Base-by-base conservation (phyloP, 2,797 vertebrate species). In the Zenarchopterus dispar region DNA sequence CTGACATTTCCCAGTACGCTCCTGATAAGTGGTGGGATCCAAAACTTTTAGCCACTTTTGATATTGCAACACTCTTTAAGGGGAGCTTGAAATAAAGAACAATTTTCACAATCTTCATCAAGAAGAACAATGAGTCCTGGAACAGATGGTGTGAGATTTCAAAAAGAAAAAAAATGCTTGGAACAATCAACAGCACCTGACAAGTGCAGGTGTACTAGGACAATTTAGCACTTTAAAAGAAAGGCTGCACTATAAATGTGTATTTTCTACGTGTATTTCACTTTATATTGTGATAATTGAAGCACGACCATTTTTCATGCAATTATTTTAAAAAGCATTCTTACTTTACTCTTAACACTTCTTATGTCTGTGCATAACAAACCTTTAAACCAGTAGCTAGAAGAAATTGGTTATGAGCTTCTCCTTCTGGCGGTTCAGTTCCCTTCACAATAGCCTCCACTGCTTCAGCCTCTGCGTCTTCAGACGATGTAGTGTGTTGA, bases 401-500 rank as follows among this genome's bases (percentile, higher is more conserved):
- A 21, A 46, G 45, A 62, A 74, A 52, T 46, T 36, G 73, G 45
- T 55, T 45, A 33, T 21, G 26, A 47, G 16, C 33, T 68, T 72
- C 41, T 62, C 48, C 24, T 51, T 71, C 54, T 62, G 55, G 70
- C 56, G 56, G 45, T 42, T 69, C 47, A 63, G 53, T 45, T 68
- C 43, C 39, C 36, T 53, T 44, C 16, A 75, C 47, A 68, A 66
- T 67, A 68, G 58, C 67, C 28, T 60, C 7, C 36, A 59, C 55
- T 62, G 82, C 60, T 73, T 61, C 58, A 63, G 26, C 43, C 36
- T 59, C 50, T 70, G 47, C 62, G 47, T 70, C 73, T 64, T 19
- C 24, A 77, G 72, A 73, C 43, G 22, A 13, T 19, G 71, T 73
- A 72, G 83, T 55, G 70, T 73, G 81, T 80, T 68, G 83, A 57